These are phyloP conservation scores for Bos indicus DNA, from an alignment of 2,113 vertebrate species.

Conservation along the genomic window DNA sequence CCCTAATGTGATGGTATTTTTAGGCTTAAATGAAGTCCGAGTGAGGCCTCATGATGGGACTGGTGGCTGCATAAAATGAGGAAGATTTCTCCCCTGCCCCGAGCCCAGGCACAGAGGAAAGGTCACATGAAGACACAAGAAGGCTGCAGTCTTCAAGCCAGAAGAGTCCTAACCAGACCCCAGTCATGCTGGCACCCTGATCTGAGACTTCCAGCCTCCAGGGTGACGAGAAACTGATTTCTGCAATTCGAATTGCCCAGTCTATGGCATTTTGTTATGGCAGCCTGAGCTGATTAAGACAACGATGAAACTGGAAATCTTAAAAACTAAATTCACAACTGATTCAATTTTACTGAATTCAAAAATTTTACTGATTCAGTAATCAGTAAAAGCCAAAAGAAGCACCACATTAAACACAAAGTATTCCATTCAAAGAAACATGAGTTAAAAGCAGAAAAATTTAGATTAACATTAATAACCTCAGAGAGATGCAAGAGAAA, in stretches of 20 bases:
- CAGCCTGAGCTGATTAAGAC: not conserved
- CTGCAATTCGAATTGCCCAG: rapidly evolving
- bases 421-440: not conserved
- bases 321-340: not conserved
- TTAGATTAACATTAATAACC: not conserved
- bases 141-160: not conserved
- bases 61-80: not conserved
- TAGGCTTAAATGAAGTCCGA: not conserved
- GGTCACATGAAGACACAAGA: not conserved
- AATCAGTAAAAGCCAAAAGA: not conserved
- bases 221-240: not conserved
- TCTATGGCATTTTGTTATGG: not conserved
- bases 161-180: not conserved
- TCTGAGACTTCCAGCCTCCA: not conserved
- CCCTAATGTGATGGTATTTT: no score
- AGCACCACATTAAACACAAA: not conserved
- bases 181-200: rapidly evolving
- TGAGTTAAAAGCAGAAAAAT: not conserved
- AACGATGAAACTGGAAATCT: not conserved
- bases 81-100: not conserved
- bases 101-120: not conserved
- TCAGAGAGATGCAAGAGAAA: not conserved
- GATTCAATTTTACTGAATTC: not conserved
- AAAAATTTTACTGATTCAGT: not conserved
- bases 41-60: not conserved